phyloP scores from a whole-genome alignment of 2,888 invertebrate species.

The Isoperla grammatica region DNA sequence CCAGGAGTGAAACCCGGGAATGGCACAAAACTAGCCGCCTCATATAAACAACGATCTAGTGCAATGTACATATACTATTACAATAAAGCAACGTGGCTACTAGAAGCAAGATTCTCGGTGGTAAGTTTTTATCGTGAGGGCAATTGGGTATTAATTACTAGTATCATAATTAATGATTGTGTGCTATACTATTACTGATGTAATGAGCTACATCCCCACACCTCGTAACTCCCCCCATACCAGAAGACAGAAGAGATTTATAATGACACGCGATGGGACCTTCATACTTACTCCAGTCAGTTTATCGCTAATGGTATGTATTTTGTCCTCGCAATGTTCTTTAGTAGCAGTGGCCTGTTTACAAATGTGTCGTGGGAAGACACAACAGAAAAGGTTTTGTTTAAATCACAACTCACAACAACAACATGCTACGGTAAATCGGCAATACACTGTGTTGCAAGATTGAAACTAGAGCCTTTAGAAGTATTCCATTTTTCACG shows the following conservation, averaged over 20 bases:
- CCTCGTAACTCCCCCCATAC: neutral
- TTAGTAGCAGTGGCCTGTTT: slow-evolving; percentile 63
- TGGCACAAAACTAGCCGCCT: too few relatives aligned
- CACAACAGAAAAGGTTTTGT: slow-evolving; percentile 23
- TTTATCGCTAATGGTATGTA: slow-evolving; percentile 65
- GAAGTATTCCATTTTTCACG: neutral
- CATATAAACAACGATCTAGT: too few relatives aligned
- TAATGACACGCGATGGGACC: slow-evolving; percentile 34
- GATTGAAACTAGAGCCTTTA: neutral
- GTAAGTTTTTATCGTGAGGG: too few relatives aligned
- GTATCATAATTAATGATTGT: too few relatives aligned
- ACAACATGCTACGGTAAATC: slow-evolving; percentile 20
- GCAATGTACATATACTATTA: slow-evolving; percentile 16
- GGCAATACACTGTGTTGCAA: neutral
- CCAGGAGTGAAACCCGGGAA: too few relatives aligned
- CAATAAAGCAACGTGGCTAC: too few relatives aligned
- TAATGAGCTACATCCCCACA: too few relatives aligned
- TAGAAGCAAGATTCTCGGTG: too few relatives aligned
- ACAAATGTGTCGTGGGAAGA: slow-evolving; percentile 16
- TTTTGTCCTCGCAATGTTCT: slow-evolving; percentile 68
- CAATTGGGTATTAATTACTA: too few relatives aligned
- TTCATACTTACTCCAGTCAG: slow-evolving; percentile 63
- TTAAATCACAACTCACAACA: slow-evolving; percentile 26
- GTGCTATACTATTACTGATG: slow-evolving; percentile 6
- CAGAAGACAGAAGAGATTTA: slow-evolving; percentile 37